Percentiles rank a stretch among this genome's conserved stretches.
These are phyloP conservation scores for Oreochromis spilurus DNA, from an alignment of 2,113 vertebrate genomes.

Conservation along the genomic window DNA sequence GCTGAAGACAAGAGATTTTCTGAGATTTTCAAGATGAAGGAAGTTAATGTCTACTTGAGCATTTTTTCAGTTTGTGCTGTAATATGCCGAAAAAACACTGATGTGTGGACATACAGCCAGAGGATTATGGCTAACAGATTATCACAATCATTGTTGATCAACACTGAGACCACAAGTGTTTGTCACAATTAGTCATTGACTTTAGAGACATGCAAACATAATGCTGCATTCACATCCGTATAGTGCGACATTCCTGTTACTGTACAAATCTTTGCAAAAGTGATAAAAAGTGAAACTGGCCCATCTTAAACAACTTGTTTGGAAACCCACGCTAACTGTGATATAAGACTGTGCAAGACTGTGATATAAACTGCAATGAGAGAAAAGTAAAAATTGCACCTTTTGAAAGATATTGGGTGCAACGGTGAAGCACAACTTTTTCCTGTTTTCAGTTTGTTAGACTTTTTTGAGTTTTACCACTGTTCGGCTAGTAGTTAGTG, in stretches of 20 bases:
- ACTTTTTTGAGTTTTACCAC: neutral
- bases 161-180: neutral
- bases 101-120: neutral
- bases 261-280: neutral
- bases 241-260: neutral
- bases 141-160: neutral
- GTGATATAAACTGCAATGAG: neutral
- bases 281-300: neutral
- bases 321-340: rapidly evolving
- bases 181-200: neutral
- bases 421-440: neutral
- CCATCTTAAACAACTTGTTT: neutral
- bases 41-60: neutral
- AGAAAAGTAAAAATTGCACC: neutral
- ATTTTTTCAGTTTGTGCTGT: neutral
- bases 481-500: neutral
- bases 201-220: neutral
- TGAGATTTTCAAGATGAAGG: neutral
- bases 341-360: neutral
- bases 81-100: neutral
- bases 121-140: neutral
- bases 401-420: neutral
- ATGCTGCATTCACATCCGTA: neutral
- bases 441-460: neutral
- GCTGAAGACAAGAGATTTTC: neutral